These are phyloP conservation scores for Chelonus formosanus DNA, from an alignment of 2,888 invertebrate species.

Conservation along the genomic window DNA sequence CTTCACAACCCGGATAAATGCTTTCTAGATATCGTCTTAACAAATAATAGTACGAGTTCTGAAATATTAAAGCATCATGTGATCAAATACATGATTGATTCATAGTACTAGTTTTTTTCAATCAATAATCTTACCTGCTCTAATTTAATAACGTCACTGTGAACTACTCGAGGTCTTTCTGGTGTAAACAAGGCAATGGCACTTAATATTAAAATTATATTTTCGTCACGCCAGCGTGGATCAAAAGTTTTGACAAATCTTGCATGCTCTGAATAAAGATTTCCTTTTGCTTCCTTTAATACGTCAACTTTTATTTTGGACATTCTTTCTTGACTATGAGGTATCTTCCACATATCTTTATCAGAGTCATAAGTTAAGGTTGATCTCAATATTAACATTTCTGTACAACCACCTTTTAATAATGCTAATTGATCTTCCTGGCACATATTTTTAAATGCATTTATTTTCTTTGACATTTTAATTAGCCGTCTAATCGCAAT, in stretches of 20 bases:
- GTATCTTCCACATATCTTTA: constrained; percentile 90
- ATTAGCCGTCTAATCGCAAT: constrained; percentile 88
- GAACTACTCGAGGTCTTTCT: constrained; percentile 80
- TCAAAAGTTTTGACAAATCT: constrained; percentile 87
- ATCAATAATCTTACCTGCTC: constrained; percentile 74
- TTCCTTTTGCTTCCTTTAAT: constrained; percentile 88
- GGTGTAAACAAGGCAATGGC: constrained; percentile 93
- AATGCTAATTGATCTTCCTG: constrained; percentile 92
- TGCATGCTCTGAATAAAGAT: constrained; percentile 88
- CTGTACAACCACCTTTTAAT: constrained; percentile 93
- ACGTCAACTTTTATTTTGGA: constrained; percentile 87
- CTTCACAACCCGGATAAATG: constrained; percentile 85
- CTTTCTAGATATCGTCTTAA: constrained; percentile 85
- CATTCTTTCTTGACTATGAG: constrained; percentile 79
- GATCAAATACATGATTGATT: constrained; percentile 22
- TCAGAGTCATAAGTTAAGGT: constrained; percentile 91
- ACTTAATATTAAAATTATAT: constrained; percentile 88
- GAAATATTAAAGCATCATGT: constrained; percentile 52
- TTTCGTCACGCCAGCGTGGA: constrained; percentile 87
- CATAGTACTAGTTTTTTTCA: constrained; percentile 8
- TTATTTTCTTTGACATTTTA: constrained; percentile 85
- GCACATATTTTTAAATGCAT: constrained; percentile 91
- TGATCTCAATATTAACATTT: constrained; percentile 94
- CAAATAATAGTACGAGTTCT: constrained; percentile 91
- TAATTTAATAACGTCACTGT: constrained; percentile 83